A percentile compares a stretch with the other conserved stretches of the same genome.
Evolutionary conservation across 1,140 invertebrate genomes (phyloP).

Genomic region (Agrypnia vestita): DNA sequence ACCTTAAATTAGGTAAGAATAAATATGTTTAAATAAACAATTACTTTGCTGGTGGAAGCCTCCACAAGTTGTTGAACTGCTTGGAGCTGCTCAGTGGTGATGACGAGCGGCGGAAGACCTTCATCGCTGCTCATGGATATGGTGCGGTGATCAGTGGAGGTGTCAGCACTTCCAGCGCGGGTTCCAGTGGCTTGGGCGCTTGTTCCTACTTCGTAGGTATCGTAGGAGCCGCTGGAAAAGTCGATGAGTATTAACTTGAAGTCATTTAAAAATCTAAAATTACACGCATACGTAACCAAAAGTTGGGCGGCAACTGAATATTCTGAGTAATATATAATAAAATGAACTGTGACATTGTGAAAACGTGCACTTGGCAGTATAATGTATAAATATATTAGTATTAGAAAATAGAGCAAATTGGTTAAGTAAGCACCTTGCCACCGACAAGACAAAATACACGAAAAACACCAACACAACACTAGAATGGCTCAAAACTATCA

Average conservation of each 20-base stretch:
- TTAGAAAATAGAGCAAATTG: no score
- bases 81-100: neutral
- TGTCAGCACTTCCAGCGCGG: conserved; percentile 50
- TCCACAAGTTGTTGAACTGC: neutral
- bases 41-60: neutral
- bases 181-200: neutral
- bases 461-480: no score
- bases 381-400: no score
- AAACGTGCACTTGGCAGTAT: no score
- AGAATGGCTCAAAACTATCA: no score
- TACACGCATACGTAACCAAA: no score
- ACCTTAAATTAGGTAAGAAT: neutral
- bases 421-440: no score
- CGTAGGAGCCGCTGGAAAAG: conserved; percentile 55
- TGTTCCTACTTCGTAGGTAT: conserved; percentile 42
- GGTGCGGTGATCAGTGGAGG: conserved; percentile 51
- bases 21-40: neutral
- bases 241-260: neutral
- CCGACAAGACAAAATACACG: no score
- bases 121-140: conserved; percentile 58
- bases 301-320: no score
- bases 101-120: conserved; percentile 14
- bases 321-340: no score
- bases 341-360: no score
- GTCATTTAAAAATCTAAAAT: neutral